A percentile compares a stretch with the other conserved stretches of the same genome.
These are phyloP conservation scores for Myiozetetes cayanensis DNA, from an alignment of 2,113 vertebrate genomes.

Conservation along the genomic window DNA sequence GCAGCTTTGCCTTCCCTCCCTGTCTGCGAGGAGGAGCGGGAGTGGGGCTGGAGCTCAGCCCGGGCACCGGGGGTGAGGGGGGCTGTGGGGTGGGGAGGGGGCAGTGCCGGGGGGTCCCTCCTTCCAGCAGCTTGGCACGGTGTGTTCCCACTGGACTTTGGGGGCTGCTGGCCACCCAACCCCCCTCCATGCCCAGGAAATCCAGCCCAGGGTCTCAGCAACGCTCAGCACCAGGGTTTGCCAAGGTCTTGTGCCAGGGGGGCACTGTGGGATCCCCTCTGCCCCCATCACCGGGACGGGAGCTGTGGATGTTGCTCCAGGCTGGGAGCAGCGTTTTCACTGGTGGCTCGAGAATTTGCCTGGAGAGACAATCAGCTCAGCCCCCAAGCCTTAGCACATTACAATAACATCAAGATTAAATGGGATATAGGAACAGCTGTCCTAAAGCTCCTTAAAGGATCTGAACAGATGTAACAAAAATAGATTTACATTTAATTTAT, in stretches of 20 bases:
- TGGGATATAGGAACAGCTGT: constrained; percentile 64
- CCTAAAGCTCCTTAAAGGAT: constrained; percentile 65
- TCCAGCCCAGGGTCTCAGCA: rapidly evolving
- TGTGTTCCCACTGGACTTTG: rapidly evolving
- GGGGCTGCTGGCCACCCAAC: neutral
- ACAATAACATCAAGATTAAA: constrained; percentile 66
- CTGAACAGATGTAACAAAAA: constrained; percentile 66
- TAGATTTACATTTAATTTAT: constrained; percentile 67
- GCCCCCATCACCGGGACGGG: rapidly evolving
- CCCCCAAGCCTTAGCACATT: constrained; percentile 49
- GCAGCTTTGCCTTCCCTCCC: neutral
- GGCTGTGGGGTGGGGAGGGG: neutral
- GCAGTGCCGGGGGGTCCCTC: neutral
- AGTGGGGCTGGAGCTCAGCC: neutral
- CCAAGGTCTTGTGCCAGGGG: rapidly evolving
- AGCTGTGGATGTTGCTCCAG: neutral
- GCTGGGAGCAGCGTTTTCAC: neutral
- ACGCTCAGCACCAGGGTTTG: neutral
- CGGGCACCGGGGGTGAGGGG: neutral
- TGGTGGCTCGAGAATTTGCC: neutral
- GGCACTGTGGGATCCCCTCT: rapidly evolving
- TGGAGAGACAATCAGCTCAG: constrained; percentile 37
- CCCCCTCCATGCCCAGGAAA: neutral
- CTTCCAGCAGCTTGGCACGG: rapidly evolving
- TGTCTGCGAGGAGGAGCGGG: neutral